A percentile compares a stretch with the other conserved stretches of the same genome.
Conservation (phyloP, 2,113 vertebrate genomes). For the Larimichthys polyactis region DNA sequence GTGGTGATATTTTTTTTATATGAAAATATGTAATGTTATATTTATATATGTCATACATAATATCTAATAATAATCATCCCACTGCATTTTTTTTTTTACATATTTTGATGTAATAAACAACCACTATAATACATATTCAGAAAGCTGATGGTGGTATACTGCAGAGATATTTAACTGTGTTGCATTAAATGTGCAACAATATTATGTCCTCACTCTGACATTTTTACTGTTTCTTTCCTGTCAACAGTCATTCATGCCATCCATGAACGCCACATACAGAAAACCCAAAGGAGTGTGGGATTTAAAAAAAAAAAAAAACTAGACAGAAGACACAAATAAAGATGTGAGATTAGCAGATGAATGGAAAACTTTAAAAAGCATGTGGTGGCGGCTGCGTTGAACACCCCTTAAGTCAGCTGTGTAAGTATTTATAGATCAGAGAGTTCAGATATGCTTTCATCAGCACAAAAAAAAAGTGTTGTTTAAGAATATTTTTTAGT, state of each 20-base stretch:
- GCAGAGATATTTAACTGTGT: background rate
- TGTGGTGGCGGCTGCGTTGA: slow-evolving; percentile 11
- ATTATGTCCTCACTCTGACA: background rate
- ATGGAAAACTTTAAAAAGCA: slow-evolving; percentile 21
- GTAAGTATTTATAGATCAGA: slow-evolving; percentile 60
- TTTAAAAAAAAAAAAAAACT: background rate
- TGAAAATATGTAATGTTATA: background rate
- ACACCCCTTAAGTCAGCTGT: slow-evolving; percentile 33
- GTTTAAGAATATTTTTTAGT: background rate
- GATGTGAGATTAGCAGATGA: slow-evolving; percentile 12
- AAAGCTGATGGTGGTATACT: background rate
- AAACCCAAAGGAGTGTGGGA: slow-evolving; percentile 11
- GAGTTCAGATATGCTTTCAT: background rate
- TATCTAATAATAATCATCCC: too few relatives aligned
- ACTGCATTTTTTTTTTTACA: background rate
- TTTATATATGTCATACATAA: background rate
- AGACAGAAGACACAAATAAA: slow-evolving; percentile 13
- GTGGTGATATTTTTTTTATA: background rate
- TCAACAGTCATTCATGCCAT: background rate
- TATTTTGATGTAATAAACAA: background rate
- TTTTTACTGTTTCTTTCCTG: background rate
- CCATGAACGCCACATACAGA: background rate
- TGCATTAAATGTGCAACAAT: background rate
- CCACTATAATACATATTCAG: background rate
- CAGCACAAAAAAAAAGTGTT: background rate